phyloP scores from a whole-genome alignment of 2,797 vertebrate genomes.

The Knipowitschia caucasica region DNA sequence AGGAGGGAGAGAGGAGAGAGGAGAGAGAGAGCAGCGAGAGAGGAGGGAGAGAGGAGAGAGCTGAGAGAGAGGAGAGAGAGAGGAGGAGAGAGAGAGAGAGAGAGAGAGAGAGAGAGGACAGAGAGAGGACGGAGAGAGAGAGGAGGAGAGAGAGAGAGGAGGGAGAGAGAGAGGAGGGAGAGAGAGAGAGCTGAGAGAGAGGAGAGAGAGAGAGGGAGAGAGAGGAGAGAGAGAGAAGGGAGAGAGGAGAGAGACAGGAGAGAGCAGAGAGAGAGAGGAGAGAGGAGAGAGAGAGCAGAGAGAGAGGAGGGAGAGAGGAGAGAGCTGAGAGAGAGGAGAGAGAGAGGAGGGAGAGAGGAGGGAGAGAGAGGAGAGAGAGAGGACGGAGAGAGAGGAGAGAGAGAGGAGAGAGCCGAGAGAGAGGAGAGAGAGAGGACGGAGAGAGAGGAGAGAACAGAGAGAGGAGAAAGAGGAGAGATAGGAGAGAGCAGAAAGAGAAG shows the following conservation, averaged over 20 bases:
- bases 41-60: conserved; percentile 61
- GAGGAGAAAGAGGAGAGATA: conserved; percentile 19
- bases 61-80: conserved; percentile 35
- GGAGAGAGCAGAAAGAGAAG: too few relatives aligned
- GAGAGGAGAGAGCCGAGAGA: too few relatives aligned
- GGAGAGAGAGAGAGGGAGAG: conserved; percentile 37
- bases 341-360: too few relatives aligned
- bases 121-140: conserved; percentile 38
- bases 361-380: conserved; percentile 16
- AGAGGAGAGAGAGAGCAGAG: too few relatives aligned
- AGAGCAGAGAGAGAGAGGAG: too few relatives aligned
- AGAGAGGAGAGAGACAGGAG: conserved; percentile 43
- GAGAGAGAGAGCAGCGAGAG: conserved; percentile 35
- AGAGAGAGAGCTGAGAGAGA: conserved; percentile 47
- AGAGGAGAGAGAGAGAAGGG: conserved; percentile 49
- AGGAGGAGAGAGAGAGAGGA: conserved; percentile 45
- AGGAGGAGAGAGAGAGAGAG: conserved; percentile 44
- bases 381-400: too few relatives aligned
- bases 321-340: too few relatives aligned
- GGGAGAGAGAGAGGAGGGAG: conserved; percentile 48
- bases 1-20: conserved; percentile 43
- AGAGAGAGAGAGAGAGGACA: conserved; percentile 42
- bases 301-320: too few relatives aligned
- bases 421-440: too few relatives aligned
- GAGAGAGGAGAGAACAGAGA: too few relatives aligned